A percentile compares a stretch with the other conserved stretches of the same genome.
Conservation (phyloP, 2,888 invertebrate species). For the Tetramorium bicarinatum region DNA sequence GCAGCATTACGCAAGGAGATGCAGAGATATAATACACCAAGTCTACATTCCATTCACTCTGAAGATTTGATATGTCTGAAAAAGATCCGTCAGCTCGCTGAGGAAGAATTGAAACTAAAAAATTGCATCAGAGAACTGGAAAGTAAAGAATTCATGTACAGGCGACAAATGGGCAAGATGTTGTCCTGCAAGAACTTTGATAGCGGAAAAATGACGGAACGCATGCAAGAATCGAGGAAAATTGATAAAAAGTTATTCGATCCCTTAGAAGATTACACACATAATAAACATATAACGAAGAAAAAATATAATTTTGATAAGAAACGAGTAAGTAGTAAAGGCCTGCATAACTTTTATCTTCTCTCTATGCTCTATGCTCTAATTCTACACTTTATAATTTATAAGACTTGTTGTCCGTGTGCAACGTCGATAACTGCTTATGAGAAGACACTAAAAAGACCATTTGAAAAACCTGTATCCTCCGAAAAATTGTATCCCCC, state of each 20-base stretch:
- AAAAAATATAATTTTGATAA: conserved; percentile 30
- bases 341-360: background rate
- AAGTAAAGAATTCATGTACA: conserved; percentile 76
- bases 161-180: conserved; percentile 77
- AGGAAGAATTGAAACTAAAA: conserved; percentile 79
- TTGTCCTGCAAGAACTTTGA: conserved; percentile 69
- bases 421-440: conserved; percentile 4
- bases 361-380: background rate
- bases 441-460: background rate
- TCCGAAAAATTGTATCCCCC: background rate
- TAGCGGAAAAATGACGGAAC: conserved; percentile 27
- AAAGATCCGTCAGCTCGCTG: conserved; percentile 79
- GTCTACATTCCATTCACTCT: conserved; percentile 80
- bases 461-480: background rate
- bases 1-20: conserved; percentile 73
- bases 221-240: conserved; percentile 10
- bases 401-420: conserved; percentile 15
- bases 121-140: conserved; percentile 80
- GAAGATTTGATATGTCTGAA: conserved; percentile 80
- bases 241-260: background rate
- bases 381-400: background rate
- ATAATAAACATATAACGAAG: background rate
- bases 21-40: conserved; percentile 65
- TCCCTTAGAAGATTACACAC: background rate
- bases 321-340: conserved; percentile 18